phyloP scores from a whole-genome alignment of 2,797 vertebrate genomes.

The Triplophysa yarkandensis region DNA sequence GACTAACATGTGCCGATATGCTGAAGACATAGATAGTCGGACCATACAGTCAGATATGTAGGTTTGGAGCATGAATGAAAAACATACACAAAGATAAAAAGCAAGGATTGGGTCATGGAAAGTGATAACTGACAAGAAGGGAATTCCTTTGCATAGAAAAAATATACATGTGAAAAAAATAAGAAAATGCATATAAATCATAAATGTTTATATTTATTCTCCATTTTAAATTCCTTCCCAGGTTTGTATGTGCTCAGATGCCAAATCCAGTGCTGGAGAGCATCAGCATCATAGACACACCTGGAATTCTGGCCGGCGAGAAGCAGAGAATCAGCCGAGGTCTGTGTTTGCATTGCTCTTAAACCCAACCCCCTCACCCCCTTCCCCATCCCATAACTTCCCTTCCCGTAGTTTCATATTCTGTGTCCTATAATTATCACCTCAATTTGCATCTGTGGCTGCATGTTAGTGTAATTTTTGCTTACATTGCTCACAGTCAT shows the following conservation, averaged over 20 bases:
- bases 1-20: conserved; percentile 39
- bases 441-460: conserved; percentile 1
- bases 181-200: too few relatives aligned
- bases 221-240: conserved; percentile 18
- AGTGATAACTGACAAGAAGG: conserved; percentile 33
- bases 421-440: conserved; percentile 21
- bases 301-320: conserved; percentile 72
- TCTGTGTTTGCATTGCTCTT: conserved; percentile 26
- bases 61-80: conserved; percentile 6
- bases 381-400: conserved; percentile 1
- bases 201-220: neutral
- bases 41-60: conserved; percentile 4
- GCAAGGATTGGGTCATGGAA: conserved; percentile 36
- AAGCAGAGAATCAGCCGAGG: conserved; percentile 66
- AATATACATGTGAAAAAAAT: too few relatives aligned
- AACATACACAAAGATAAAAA: conserved; percentile 21
- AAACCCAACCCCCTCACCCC: neutral
- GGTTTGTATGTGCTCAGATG: conserved; percentile 76
- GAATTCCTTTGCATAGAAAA: conserved; percentile 27
- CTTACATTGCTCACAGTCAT: neutral
- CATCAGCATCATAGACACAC: conserved; percentile 83
- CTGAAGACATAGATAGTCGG: conserved; percentile 11
- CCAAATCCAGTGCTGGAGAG: conserved; percentile 81
- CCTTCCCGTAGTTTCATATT: conserved; percentile 14
- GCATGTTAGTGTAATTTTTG: conserved; percentile 1